Evolutionary conservation across 2,797 vertebrate genomes (phyloP).

Genomic region (Apodemus agrarius): DNA sequence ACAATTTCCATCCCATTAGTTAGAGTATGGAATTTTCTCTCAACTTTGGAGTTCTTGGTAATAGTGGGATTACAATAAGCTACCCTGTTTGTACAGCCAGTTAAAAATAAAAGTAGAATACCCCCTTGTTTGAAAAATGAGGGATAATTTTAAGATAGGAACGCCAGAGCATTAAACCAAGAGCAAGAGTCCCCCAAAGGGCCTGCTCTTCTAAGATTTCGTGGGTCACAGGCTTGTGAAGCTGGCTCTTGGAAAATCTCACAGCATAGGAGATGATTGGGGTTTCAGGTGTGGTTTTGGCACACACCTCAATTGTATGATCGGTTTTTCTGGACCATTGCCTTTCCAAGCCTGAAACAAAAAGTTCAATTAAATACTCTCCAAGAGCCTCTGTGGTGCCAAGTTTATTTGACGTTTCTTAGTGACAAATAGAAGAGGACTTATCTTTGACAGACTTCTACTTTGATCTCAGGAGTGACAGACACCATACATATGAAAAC

Average conservation of each 20-base stretch:
- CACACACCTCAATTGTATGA: neutral
- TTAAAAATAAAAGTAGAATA: constrained; percentile 1
- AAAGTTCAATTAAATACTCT: neutral
- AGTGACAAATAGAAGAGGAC: neutral
- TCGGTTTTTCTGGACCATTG: neutral
- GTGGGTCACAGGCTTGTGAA: neutral
- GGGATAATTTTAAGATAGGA: constrained; percentile 8
- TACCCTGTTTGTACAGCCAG: neutral
- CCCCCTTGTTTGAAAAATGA: neutral
- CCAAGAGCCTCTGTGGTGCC: neutral
- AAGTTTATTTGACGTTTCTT: neutral
- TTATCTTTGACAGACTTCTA: neutral
- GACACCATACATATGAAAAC: neutral
- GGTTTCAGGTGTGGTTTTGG: neutral
- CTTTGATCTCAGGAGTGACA: neutral
- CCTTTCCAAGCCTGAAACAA: constrained; percentile 17
- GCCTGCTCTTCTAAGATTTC: neutral
- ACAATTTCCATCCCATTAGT: neutral
- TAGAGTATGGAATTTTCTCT: neutral
- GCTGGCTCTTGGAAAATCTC: neutral
- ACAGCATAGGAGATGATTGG: neutral
- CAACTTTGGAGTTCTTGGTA: neutral
- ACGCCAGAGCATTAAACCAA: neutral
- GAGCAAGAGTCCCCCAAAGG: neutral
- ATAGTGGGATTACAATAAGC: neutral